Percentiles rank a stretch among this genome's conserved stretches.
Evolutionary conservation across 2,797 vertebrate species (phyloP).

Genomic region (Epinephelus coioides): DNA sequence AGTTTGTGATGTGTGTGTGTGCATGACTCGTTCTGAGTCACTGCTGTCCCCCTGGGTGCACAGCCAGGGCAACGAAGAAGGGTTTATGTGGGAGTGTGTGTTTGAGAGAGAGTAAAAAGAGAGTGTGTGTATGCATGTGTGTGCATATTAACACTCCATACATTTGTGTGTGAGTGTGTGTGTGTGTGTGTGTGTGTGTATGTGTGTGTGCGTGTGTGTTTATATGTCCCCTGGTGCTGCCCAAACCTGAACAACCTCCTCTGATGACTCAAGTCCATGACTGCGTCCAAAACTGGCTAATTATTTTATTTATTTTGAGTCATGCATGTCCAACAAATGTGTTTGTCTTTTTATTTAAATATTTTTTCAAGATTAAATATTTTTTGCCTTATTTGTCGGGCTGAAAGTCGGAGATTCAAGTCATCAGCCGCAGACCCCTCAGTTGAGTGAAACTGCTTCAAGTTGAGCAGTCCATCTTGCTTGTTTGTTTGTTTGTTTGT

Average conservation of each 20-base stretch:
- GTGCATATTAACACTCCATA: too few relatives aligned
- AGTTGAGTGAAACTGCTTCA: too few relatives aligned
- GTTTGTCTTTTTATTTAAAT: constrained; percentile 6
- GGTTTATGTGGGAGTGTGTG: constrained; percentile 51
- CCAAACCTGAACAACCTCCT: constrained; percentile 48
- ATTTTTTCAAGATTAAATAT: too few relatives aligned
- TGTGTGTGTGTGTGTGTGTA: too few relatives aligned
- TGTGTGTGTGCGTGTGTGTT: neutral
- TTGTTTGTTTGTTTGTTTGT: too few relatives aligned
- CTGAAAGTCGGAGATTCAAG: too few relatives aligned
- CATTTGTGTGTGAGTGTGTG: too few relatives aligned
- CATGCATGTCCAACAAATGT: constrained; percentile 25
- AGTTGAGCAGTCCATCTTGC: too few relatives aligned
- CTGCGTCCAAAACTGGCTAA: constrained; percentile 37
- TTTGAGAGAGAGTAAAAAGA: constrained; percentile 40
- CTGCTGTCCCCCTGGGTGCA: constrained; percentile 72
- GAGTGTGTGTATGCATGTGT: constrained; percentile 12
- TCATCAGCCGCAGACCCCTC: too few relatives aligned
- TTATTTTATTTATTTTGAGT: constrained; percentile 11
- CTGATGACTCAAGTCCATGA: constrained; percentile 54
- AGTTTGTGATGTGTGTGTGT: constrained; percentile 51
- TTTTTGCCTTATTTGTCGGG: too few relatives aligned
- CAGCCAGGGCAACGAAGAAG: constrained; percentile 60
- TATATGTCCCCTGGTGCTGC: constrained; percentile 49
- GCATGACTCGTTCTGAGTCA: constrained; percentile 83